Conservation (phyloP, 2,113 vertebrate genomes). For the Sphaerodactylus townsendi region DNA sequence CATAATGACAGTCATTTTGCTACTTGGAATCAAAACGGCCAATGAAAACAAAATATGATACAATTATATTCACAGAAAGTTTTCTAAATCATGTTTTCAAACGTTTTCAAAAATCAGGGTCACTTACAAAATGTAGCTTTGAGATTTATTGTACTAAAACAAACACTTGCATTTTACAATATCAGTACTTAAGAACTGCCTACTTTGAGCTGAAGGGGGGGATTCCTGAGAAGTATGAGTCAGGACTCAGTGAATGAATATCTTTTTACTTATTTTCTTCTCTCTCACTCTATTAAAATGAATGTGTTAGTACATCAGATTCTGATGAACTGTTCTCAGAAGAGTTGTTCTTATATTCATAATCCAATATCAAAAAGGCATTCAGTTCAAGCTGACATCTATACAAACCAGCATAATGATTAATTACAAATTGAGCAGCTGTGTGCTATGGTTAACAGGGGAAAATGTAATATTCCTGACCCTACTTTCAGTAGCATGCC, state of each 20-base stretch:
- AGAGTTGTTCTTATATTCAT: not conserved
- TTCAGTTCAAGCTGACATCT: not conserved
- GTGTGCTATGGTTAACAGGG: constrained; percentile 5
- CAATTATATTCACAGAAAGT: not conserved
- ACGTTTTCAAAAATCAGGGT: not conserved
- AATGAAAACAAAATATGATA: not conserved
- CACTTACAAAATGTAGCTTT: not conserved
- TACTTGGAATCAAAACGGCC: not conserved
- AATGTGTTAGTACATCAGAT: not conserved
- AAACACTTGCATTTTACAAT: not conserved
- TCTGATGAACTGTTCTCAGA: constrained; percentile 16
- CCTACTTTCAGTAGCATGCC: not conserved
- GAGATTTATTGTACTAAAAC: not conserved
- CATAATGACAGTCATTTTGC: not conserved
- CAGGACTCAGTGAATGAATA: not conserved
- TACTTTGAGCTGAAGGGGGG: not conserved
- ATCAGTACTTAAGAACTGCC: not conserved
- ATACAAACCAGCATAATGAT: not conserved
- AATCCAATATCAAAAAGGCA: constrained; percentile 3
- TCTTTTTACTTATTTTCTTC: not conserved
- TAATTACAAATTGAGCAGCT: constrained; percentile 22
- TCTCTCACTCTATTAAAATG: not conserved
- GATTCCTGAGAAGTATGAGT: not conserved
- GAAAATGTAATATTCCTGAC: constrained; percentile 20
- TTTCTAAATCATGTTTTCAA: not conserved